These are phyloP conservation scores for Crotalus adamanteus DNA, from an alignment of 2,797 vertebrate genomes.

Conservation along the genomic window DNA sequence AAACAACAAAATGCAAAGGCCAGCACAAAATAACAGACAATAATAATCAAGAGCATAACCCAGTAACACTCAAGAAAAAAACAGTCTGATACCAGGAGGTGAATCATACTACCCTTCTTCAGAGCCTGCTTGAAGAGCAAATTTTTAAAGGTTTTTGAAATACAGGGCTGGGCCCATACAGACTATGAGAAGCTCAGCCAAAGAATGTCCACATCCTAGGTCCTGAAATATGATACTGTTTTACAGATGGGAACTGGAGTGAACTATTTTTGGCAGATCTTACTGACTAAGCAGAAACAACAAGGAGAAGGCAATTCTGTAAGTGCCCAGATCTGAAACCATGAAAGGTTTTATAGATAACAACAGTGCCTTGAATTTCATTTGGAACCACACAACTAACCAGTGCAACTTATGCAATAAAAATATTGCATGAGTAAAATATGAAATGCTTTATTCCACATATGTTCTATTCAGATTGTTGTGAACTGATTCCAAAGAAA, in stretches of 20 bases:
- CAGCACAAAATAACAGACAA: background rate
- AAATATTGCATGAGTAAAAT: background rate
- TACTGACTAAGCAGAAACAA: background rate
- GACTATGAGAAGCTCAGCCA: background rate
- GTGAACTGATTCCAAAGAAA: conserved; percentile 56
- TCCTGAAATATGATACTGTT: background rate
- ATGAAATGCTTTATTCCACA: no score
- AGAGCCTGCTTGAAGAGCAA: background rate
- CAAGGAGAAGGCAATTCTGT: background rate
- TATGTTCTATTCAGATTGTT: no score
- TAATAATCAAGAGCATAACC: background rate
- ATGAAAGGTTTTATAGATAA: background rate
- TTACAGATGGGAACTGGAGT: background rate
- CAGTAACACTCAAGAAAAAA: background rate
- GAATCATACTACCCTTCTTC: background rate
- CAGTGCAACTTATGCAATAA: background rate
- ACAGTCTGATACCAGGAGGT: background rate
- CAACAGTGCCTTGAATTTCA: background rate
- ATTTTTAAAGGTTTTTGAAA: background rate
- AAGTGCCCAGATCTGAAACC: background rate
- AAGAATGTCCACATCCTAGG: background rate
- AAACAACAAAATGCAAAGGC: background rate
- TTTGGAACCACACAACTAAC: background rate
- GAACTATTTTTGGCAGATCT: background rate
- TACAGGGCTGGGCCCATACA: background rate